Evolutionary conservation across 2,888 invertebrate genomes (phyloP).

Genomic region (Patella depressa): DNA sequence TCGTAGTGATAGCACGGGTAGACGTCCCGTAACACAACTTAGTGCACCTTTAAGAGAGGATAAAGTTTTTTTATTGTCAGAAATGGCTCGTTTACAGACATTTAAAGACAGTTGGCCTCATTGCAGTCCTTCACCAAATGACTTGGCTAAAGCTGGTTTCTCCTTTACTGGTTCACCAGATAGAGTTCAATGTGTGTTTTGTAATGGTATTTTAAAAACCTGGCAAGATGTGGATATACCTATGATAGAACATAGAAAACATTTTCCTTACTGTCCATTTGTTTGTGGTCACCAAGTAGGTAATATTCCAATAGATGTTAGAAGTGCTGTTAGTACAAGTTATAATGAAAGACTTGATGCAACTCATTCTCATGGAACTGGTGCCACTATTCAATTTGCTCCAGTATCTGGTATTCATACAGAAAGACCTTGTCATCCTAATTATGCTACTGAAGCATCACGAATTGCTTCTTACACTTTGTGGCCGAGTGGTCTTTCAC

Average conservation of each 20-base stretch:
- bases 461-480: constrained; percentile 50
- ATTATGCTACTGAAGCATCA: constrained; percentile 51
- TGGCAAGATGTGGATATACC: constrained; percentile 93
- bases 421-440: constrained; percentile 51
- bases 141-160: constrained; percentile 90
- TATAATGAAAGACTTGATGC: not conserved
- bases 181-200: constrained; percentile 92
- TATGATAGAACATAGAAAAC: constrained; percentile 92
- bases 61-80: constrained; percentile 42
- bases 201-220: constrained; percentile 91
- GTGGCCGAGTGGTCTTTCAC: constrained; percentile 87
- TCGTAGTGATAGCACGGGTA: not conserved
- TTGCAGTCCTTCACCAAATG: constrained; percentile 41
- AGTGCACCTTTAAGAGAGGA: constrained; percentile 32
- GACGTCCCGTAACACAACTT: not conserved
- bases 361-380: not conserved
- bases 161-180: constrained; percentile 84
- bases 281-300: constrained; percentile 71
- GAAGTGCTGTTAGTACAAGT: not conserved
- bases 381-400: no score
- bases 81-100: constrained; percentile 49
- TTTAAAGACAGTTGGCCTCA: constrained; percentile 46
- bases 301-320: constrained; percentile 40
- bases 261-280: constrained; percentile 87
- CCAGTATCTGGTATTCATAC: constrained; percentile 39